These are phyloP conservation scores for Hylaeus volcanicus DNA, from an alignment of 1,140 invertebrate genomes.

Conservation along the genomic window DNA sequence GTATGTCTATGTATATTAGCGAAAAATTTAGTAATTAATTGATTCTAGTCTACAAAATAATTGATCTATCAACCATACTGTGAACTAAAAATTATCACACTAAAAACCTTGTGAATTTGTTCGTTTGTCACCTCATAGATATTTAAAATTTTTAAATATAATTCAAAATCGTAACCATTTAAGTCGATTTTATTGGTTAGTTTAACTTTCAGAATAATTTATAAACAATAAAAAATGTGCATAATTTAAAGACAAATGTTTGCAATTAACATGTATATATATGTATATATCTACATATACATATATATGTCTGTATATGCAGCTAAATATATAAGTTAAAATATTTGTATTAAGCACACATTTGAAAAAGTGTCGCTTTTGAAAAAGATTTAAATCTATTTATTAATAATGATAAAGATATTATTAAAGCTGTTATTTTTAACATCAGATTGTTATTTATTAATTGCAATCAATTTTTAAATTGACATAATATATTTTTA, in stretches of 20 bases:
- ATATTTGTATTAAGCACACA: conserved; percentile 35
- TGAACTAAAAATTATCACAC: conserved; percentile 39
- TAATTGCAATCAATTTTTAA: conserved; percentile 41
- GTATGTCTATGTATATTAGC: conserved; percentile 15
- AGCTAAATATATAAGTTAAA: background rate
- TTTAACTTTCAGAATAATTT: conserved; percentile 51
- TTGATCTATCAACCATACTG: conserved; percentile 42
- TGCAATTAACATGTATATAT: conserved; percentile 22
- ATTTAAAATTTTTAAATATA: conserved; percentile 46
- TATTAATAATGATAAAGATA: conserved; percentile 33
- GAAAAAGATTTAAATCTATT: conserved; percentile 14
- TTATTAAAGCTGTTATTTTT: conserved; percentile 39
- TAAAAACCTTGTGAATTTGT: background rate
- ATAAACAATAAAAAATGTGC: conserved; percentile 37
- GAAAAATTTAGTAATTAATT: conserved; percentile 46
- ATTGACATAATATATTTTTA: conserved; percentile 53
- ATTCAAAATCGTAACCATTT: conserved; percentile 44
- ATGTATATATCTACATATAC: background rate
- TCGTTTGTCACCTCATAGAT: conserved; percentile 34
- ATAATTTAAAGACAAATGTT: conserved; percentile 51
- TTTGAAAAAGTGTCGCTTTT: conserved; percentile 35
- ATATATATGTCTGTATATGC: background rate
- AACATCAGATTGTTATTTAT: conserved; percentile 50
- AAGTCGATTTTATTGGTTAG: conserved; percentile 49
- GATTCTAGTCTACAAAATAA: conserved; percentile 61